A percentile compares a stretch with the other conserved stretches of the same genome.
phyloP scores from a whole-genome alignment of 2,113 vertebrate genomes.

The Mormoops blainvillei region DNA sequence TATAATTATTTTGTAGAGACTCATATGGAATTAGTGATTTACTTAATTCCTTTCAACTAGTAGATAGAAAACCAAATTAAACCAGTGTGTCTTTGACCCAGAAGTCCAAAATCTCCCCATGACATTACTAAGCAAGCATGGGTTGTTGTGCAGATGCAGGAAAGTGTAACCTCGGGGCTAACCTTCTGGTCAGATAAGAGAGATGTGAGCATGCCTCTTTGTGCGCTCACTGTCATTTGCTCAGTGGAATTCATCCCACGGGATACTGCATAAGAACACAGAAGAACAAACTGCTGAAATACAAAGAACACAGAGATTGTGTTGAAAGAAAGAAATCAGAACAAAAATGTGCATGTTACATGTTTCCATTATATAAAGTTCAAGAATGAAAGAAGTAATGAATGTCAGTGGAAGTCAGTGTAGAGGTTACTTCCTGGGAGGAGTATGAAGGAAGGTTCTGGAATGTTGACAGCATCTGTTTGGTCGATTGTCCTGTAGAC shows the following conservation, averaged over 20 bases:
- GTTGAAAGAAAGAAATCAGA: background rate
- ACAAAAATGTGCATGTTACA: fast-evolving
- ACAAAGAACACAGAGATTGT: fast-evolving
- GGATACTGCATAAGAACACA: fast-evolving
- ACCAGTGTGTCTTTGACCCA: background rate
- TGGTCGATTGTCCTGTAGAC: background rate
- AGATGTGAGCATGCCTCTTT: fast-evolving
- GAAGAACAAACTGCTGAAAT: background rate
- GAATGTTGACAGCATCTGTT: background rate
- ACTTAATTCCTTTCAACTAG: background rate
- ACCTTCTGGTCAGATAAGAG: background rate
- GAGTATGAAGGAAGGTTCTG: fast-evolving
- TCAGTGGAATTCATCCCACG: background rate
- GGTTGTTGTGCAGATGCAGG: background rate
- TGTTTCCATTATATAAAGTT: fast-evolving
- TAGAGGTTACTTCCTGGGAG: fast-evolving
- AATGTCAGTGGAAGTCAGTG: fast-evolving
- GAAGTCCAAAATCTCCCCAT: background rate
- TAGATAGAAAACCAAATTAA: background rate
- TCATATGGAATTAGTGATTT: background rate
- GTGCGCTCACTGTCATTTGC: background rate
- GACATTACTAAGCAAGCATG: fast-evolving
- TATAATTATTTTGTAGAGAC: background rate
- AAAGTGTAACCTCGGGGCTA: fast-evolving
- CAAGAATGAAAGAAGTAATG: fast-evolving